These are phyloP conservation scores for Epinephelus fuscoguttatus DNA, from an alignment of 2,113 vertebrate genomes.

Conservation along the genomic window DNA sequence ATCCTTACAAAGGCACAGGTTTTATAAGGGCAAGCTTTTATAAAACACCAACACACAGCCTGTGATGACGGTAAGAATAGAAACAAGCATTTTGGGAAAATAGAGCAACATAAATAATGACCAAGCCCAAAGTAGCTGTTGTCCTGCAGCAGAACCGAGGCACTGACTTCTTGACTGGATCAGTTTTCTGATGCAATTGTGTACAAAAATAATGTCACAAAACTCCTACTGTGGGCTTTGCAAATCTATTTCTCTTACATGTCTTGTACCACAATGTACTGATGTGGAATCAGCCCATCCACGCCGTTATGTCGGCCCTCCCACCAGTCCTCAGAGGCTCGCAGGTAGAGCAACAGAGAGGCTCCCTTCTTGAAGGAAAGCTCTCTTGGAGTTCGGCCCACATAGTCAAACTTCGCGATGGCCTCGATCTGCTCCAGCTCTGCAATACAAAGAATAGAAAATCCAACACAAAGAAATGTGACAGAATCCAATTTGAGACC, in stretches of 20 bases:
- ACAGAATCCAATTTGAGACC: neutral
- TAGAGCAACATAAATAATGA: slow-evolving; percentile 29
- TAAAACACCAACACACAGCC: slow-evolving; percentile 1
- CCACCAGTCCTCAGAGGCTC: slow-evolving; percentile 98
- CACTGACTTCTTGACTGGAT: neutral
- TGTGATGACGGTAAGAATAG: neutral
- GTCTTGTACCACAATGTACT: slow-evolving; percentile 98
- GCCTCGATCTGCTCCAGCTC: slow-evolving; percentile 96
- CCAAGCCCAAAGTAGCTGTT: neutral
- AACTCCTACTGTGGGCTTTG: neutral
- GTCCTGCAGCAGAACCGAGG: neutral
- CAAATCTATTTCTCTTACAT: slow-evolving; percentile 85
- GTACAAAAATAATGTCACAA: neutral
- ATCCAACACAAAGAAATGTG: neutral
- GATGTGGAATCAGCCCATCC: slow-evolving; percentile 95
- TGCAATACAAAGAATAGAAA: slow-evolving; percentile 66
- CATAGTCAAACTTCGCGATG: slow-evolving; percentile 95
- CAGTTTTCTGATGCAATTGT: neutral
- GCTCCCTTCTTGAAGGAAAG: slow-evolving; percentile 97
- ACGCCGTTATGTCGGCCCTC: slow-evolving; percentile 95
- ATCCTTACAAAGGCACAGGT: neutral
- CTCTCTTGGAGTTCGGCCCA: slow-evolving; percentile 92
- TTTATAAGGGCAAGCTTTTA: slow-evolving; percentile 18
- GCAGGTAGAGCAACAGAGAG: slow-evolving; percentile 92
- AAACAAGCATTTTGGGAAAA: slow-evolving; percentile 20